These are phyloP conservation scores for Drosophila formosana DNA, from an alignment of 2,888 invertebrate genomes.

Conservation along the genomic window DNA sequence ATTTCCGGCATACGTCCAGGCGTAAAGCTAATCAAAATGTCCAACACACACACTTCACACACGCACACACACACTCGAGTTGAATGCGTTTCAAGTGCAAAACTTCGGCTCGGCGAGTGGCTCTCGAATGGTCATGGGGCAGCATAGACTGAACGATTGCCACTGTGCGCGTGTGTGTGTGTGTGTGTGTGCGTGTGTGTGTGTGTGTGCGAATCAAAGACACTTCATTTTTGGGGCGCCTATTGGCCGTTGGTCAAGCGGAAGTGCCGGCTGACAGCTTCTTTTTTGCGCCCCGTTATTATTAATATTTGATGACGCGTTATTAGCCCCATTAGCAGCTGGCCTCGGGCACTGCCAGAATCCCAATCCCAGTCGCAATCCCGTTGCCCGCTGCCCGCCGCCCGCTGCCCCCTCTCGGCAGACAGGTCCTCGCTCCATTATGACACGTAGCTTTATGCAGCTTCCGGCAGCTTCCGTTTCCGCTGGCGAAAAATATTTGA, in stretches of 20 bases:
- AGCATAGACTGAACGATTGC: background rate
- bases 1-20: constrained; percentile 68
- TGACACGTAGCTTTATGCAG: constrained; percentile 69
- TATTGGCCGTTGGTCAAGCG: constrained; percentile 52
- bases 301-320: constrained; percentile 72
- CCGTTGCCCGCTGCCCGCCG: background rate
- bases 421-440: constrained; percentile 37
- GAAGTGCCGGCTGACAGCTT: constrained; percentile 53
- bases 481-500: constrained; percentile 63
- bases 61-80: constrained; percentile 33
- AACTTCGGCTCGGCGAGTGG: constrained; percentile 51
- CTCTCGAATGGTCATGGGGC: constrained; percentile 22
- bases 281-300: constrained; percentile 43
- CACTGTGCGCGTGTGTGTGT: constrained; percentile 3
- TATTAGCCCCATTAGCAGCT: constrained; percentile 69
- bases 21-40: constrained; percentile 79
- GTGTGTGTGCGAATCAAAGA: constrained; percentile 28
- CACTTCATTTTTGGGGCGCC: constrained; percentile 49
- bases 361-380: background rate
- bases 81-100: constrained; percentile 65
- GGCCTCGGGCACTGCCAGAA: background rate
- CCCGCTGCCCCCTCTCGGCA: background rate
- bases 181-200: background rate
- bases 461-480: constrained; percentile 74
- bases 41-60: constrained; percentile 56